These are phyloP conservation scores for Bambusicola thoracicus DNA, from an alignment of 2,113 vertebrate species.

Conservation along the genomic window DNA sequence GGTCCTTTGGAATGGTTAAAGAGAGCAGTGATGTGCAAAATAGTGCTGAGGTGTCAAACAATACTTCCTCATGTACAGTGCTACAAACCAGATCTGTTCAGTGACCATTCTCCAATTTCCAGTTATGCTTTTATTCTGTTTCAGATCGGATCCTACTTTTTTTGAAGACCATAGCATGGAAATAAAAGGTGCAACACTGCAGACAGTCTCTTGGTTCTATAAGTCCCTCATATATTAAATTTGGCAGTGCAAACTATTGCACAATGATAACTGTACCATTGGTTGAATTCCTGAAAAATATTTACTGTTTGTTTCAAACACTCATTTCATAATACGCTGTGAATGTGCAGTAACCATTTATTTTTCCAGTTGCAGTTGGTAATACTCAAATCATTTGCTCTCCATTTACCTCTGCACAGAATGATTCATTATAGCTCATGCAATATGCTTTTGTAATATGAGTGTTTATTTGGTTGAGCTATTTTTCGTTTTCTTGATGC, in stretches of 20 bases:
- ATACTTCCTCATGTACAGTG: not conserved
- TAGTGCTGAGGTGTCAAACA: not conserved
- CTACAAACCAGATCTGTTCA: not conserved
- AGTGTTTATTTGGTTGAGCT: not conserved
- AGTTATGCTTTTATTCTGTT: not conserved
- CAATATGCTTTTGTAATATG: not conserved
- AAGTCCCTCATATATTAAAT: not conserved
- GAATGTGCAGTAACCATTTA: not conserved
- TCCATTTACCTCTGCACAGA: not conserved
- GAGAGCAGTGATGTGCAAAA: not conserved
- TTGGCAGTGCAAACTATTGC: not conserved
- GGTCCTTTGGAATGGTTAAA: not conserved
- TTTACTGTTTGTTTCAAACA: not conserved
- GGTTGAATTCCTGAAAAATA: not conserved
- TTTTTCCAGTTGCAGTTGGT: not conserved
- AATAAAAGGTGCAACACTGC: not conserved
- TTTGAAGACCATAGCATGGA: not conserved
- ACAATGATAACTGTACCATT: not conserved
- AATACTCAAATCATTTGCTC: not conserved
- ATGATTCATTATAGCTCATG: not conserved
- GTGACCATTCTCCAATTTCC: not conserved
- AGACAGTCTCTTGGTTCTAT: not conserved
- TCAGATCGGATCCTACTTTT: not conserved
- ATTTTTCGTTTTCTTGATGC: not conserved
- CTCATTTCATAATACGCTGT: not conserved